These are phyloP conservation scores for Pygathrix nemaeus DNA, from an alignment of 2,113 vertebrate genomes.

Conservation along the genomic window DNA sequence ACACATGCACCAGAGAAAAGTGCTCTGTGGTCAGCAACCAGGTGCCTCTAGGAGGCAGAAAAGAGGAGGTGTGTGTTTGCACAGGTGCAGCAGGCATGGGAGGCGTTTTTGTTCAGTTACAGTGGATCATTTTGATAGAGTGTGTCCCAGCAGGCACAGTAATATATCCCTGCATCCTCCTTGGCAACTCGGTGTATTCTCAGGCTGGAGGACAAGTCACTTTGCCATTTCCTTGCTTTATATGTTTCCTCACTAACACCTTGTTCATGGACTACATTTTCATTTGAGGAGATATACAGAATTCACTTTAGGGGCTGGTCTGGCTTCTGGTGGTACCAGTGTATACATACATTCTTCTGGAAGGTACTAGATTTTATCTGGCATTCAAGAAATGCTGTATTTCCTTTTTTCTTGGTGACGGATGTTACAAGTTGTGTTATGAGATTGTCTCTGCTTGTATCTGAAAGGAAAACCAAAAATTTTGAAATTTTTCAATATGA, in stretches of 20 bases:
- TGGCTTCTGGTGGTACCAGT: slow-evolving; percentile 66
- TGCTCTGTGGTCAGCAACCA: neutral
- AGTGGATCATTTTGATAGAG: neutral
- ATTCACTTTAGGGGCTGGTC: neutral
- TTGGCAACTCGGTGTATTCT: neutral
- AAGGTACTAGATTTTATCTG: neutral
- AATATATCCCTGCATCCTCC: slow-evolving; percentile 44
- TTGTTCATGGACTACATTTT: slow-evolving; percentile 32
- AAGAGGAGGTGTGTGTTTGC: neutral
- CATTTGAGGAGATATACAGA: slow-evolving; percentile 65
- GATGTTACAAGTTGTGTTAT: neutral
- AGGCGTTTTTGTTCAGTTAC: slow-evolving; percentile 47
- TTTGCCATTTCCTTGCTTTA: neutral
- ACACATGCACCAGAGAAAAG: neutral
- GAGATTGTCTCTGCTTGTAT: neutral
- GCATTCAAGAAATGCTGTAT: slow-evolving; percentile 63
- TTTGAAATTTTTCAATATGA: neutral
- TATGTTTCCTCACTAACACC: slow-evolving; percentile 20
- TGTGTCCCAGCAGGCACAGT: slow-evolving; percentile 62
- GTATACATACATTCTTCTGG: rapidly evolving
- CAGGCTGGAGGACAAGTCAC: neutral
- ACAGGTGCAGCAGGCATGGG: rapidly evolving
- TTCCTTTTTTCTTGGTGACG: slow-evolving; percentile 61
- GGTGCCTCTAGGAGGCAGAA: neutral
- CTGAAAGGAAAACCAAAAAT: slow-evolving; percentile 22